Base-by-base conservation (phyloP, 1,140 invertebrate species). In the Leptinotarsa undecemlineata region DNA sequence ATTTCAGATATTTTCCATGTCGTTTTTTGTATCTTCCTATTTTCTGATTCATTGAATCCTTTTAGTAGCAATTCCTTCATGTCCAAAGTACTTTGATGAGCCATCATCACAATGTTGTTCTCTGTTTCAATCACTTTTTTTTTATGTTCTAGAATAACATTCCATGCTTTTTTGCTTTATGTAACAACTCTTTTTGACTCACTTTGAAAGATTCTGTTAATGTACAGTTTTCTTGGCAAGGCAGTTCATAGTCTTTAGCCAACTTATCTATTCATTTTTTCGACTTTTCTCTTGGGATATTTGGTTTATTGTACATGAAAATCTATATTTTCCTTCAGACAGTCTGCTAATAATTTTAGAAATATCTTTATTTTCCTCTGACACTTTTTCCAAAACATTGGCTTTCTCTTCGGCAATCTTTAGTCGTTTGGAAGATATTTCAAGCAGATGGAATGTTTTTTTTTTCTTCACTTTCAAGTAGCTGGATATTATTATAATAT, bases 41-140 rank as follows among this genome's bases (percentile, higher is more conserved):
- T 74, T 20, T 75, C 71, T 73, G 75, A 64, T 15, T 60, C 57
- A 60, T 81, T 75, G 21, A 78, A 72, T 23, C 64, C 57, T 51
- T 74, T 74, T 13, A 73, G 17, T n/a, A 81, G 67, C 8, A 78
- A 76, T 48, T 75, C 77, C 68, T 78, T 81, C 60, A 77, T 74
- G 51, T 75, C 77, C 8, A 80, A 64, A 15, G 75, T 69, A n/a
- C 63, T 78, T 68, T 79, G 74, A 48, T 81, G 80, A 13, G 75
- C 78, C 5, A 70, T 51, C 5, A 70, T 51, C 13, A 78, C 21
- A 11, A 82, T 74, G 63, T 76, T 81, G 20, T 61, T 23, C 61
- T 81, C 78, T 1, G 74, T 80, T 72, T 82, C 77, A 72, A 79
- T 81, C 71, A 78, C 75, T 19, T 77, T 71, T 69, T 79, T 78